These are phyloP conservation scores for Lamellibrachia luymesi DNA, from an alignment of 1,140 invertebrate genomes.

Conservation along the genomic window DNA sequence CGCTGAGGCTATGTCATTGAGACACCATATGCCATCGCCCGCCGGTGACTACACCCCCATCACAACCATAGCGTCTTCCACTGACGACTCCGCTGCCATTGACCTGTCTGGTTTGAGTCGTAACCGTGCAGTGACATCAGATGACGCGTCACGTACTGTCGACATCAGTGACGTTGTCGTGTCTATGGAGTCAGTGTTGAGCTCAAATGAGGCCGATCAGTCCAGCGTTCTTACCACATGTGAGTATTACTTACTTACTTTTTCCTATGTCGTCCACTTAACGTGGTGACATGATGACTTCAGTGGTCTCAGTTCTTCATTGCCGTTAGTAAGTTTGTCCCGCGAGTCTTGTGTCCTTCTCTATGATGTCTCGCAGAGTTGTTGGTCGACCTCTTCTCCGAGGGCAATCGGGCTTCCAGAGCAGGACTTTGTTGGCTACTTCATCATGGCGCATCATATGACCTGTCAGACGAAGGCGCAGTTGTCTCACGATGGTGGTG, in stretches of 20 bases:
- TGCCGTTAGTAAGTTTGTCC: no score
- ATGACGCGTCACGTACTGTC: not conserved
- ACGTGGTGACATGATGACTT: no score
- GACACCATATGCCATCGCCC: not conserved
- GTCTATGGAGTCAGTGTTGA: not conserved
- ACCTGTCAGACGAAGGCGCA: no score
- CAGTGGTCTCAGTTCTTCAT: no score
- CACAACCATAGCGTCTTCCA: not conserved
- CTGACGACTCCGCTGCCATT: not conserved
- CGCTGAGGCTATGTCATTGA: not conserved
- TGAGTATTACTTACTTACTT: not conserved
- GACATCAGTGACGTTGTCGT: not conserved
- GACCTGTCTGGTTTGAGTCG: not conserved
- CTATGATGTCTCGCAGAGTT: no score
- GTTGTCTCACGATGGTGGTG: no score
- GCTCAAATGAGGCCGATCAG: not conserved
- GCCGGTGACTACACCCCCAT: not conserved
- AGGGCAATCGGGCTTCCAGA: no score
- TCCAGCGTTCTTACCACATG: not conserved
- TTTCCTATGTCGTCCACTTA: no score
- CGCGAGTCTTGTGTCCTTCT: no score
- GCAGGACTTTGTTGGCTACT: no score
- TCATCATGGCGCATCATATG: no score
- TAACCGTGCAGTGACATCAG: not conserved
- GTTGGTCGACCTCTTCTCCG: no score